These are phyloP conservation scores for Thunnus thynnus DNA, from an alignment of 2,113 vertebrate species.

Conservation along the genomic window DNA sequence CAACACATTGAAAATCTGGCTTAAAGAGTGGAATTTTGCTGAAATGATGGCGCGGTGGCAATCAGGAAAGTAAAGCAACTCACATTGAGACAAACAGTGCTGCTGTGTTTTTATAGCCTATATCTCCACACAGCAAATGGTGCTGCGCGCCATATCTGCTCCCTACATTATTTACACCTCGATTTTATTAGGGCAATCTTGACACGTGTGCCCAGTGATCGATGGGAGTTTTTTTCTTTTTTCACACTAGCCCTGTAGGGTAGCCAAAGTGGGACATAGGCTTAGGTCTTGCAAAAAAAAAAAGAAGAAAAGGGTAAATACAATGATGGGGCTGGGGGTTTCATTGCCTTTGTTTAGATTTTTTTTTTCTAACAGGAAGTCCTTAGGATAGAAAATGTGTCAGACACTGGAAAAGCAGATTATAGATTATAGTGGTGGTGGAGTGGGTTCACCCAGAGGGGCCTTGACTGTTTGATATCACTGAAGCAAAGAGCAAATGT, in stretches of 20 bases:
- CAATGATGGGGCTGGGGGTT: conserved; percentile 44
- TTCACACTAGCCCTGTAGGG: conserved; percentile 50
- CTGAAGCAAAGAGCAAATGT: conserved; percentile 40
- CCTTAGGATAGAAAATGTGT: conserved; percentile 22
- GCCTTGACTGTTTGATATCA: conserved; percentile 45
- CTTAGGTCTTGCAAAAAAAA: background rate
- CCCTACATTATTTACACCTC: conserved; percentile 80
- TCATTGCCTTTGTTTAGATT: conserved; percentile 55
- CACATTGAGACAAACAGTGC: conserved; percentile 76
- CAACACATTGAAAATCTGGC: conserved; percentile 43
- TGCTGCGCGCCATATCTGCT: conserved; percentile 64
- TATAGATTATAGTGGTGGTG: conserved; percentile 38
- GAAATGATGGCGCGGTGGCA: conserved; percentile 30
- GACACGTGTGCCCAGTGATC: conserved; percentile 77
- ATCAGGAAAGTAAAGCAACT: conserved; percentile 51
- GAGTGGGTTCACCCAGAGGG: conserved; percentile 18
- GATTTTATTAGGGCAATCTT: conserved; percentile 78
- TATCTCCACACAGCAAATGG: conserved; percentile 75
- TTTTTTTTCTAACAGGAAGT: conserved; percentile 15
- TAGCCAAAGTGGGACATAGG: conserved; percentile 72
- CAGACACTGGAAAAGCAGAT: conserved; percentile 18
- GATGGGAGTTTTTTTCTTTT: conserved; percentile 63
- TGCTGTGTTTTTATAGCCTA: conserved; percentile 75
- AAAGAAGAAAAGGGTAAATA: conserved; percentile 1
- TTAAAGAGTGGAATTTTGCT: conserved; percentile 14